phyloP scores from a whole-genome alignment of 2,888 invertebrate species.

The Macrosoma leucophasiata region DNA sequence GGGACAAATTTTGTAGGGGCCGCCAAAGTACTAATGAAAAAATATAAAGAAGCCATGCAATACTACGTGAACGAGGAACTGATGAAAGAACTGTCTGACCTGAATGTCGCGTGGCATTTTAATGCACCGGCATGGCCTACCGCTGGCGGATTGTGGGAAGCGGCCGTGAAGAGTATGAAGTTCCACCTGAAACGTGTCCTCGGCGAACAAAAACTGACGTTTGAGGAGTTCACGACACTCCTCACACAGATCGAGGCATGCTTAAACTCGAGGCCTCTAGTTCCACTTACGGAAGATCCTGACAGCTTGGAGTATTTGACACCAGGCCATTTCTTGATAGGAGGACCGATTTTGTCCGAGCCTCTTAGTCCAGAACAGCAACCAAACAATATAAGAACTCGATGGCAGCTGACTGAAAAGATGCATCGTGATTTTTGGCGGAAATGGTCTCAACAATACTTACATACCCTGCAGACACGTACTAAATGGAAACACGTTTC shows the following conservation, averaged over 20 bases:
- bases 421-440: conserved; percentile 16
- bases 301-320: conserved; percentile 20
- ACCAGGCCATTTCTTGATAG: conserved; percentile 18
- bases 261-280: conserved; percentile 17
- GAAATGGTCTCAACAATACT: conserved; percentile 9
- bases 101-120: conserved; percentile 12
- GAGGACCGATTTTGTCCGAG: conserved; percentile 11
- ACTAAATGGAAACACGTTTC: conserved; percentile 7
- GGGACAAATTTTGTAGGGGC: conserved; percentile 21
- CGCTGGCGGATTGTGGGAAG: conserved; percentile 6
- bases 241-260: conserved; percentile 24
- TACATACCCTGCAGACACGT: conserved; percentile 10
- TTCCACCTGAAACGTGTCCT: conserved; percentile 21
- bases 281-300: conserved; percentile 30
- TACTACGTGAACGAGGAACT: conserved; percentile 23
- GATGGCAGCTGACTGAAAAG: conserved; percentile 11
- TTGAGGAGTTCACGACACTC: conserved; percentile 4
- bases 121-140: conserved; percentile 4
- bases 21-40: no score
- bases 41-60: conserved; percentile 19
- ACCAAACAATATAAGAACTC: background rate
- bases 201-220: conserved; percentile 18
- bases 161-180: conserved; percentile 11
- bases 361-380: conserved; percentile 6
- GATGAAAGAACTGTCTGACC: conserved; percentile 5